A percentile compares a stretch with the other conserved stretches of the same genome.
phyloP scores from a whole-genome alignment of 2,888 invertebrate genomes.

The Cantharis lateralis region DNA sequence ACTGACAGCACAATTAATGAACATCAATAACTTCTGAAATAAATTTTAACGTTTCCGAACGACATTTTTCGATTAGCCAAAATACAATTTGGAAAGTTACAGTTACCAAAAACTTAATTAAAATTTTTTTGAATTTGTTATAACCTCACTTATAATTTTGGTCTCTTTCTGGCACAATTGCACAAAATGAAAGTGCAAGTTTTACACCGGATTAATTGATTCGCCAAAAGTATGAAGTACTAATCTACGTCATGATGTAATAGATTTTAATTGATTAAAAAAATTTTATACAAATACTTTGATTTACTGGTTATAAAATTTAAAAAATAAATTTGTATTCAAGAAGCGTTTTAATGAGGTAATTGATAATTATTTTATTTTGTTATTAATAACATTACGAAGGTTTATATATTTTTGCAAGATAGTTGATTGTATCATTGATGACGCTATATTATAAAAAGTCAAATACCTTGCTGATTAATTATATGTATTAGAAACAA shows the following conservation, averaged over 20 bases:
- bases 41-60: background rate
- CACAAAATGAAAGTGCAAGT: background rate
- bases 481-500: conserved; percentile 9
- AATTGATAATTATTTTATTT: background rate
- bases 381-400: background rate
- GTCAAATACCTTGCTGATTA: conserved; percentile 5
- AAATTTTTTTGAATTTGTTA: background rate
- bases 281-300: background rate
- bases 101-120: background rate
- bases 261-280: background rate
- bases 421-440: background rate
- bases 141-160: background rate
- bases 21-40: background rate
- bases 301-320: background rate
- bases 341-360: conserved; percentile 3
- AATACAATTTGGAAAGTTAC: background rate
- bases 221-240: background rate
- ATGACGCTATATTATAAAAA: conserved; percentile 9
- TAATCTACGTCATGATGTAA: background rate
- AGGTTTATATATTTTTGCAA: background rate
- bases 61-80: background rate
- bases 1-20: background rate
- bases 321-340: conserved; percentile 8
- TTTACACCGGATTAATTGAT: background rate
- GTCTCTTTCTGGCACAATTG: background rate